Conservation (phyloP, 1,140 invertebrate species). For the Hylaeus volcanicus region DNA sequence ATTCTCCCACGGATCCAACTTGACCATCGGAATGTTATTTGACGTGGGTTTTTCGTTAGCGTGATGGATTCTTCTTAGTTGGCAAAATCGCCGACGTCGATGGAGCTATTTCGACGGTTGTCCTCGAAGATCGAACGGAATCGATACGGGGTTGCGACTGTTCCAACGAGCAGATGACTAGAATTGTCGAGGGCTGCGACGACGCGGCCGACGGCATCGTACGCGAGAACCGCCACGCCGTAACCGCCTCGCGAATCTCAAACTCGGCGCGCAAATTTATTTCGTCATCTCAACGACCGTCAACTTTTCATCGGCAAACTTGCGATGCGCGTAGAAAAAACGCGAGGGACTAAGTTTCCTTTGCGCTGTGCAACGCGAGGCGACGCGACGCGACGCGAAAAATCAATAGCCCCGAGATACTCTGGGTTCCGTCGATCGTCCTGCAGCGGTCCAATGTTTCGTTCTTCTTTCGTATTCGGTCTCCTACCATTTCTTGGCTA, state of each 20-base stretch:
- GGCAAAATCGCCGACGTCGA: too few species aligned
- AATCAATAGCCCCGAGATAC: slow-evolving; percentile 12
- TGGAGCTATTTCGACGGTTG: background rate
- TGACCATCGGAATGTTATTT: background rate
- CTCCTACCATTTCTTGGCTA: background rate
- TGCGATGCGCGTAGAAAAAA: background rate
- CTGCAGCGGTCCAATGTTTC: background rate
- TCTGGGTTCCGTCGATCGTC: slow-evolving; percentile 5
- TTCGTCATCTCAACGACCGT: background rate
- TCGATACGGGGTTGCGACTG: background rate
- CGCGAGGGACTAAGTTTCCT: background rate
- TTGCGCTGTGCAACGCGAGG: background rate
- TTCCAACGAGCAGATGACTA: background rate
- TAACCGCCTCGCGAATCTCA: background rate
- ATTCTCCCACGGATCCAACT: background rate
- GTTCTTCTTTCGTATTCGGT: background rate
- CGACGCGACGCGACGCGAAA: background rate
- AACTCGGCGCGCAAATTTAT: background rate
- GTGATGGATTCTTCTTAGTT: background rate
- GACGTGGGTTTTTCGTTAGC: background rate
- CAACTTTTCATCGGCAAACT: background rate
- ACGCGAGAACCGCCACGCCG: background rate
- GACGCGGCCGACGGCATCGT: background rate
- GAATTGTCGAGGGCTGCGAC: background rate
- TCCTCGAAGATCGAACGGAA: slow-evolving; percentile 1